Percentiles rank a stretch among this genome's conserved stretches.
Conservation (phyloP, 2,797 vertebrate species). For the Schizothorax lantsangensis region DNA sequence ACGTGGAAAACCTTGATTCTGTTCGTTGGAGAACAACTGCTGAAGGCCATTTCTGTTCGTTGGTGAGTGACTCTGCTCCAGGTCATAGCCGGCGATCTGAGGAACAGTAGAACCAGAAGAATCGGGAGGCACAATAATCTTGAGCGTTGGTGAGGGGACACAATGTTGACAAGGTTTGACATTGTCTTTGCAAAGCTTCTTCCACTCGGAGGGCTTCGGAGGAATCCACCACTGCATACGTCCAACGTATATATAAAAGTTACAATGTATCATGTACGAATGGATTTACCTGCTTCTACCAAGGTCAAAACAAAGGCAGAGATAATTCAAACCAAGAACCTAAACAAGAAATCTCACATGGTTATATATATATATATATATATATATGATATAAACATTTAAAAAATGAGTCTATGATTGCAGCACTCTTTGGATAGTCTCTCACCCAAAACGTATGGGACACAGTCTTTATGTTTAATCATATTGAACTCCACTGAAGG, state of each 20-base stretch:
- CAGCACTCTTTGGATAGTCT: slow-evolving; percentile 68
- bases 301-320: slow-evolving; percentile 53
- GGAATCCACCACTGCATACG: slow-evolving; percentile 38
- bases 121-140: slow-evolving; percentile 66
- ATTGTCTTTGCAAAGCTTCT: slow-evolving; percentile 59
- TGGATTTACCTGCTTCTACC: slow-evolving; percentile 45
- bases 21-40: slow-evolving; percentile 62
- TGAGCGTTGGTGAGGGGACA: slow-evolving; percentile 59
- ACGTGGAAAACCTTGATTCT: slow-evolving; percentile 55
- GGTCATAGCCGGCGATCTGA: slow-evolving; percentile 52
- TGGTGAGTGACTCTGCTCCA: slow-evolving; percentile 59
- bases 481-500: slow-evolving; percentile 70
- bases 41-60: slow-evolving; percentile 62
- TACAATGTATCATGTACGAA: slow-evolving; percentile 40
- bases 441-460: slow-evolving; percentile 53
- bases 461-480: slow-evolving; percentile 54
- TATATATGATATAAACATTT: slow-evolving; percentile 64
- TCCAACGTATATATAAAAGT: slow-evolving; percentile 52
- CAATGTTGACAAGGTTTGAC: slow-evolving; percentile 57
- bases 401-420: slow-evolving; percentile 70
- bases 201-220: slow-evolving; percentile 44
- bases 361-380: slow-evolving; percentile 29
- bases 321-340: slow-evolving; percentile 67
- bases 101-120: slow-evolving; percentile 62
- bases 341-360: slow-evolving; percentile 69